Percentiles rank a stretch among this genome's conserved stretches.
phyloP scores from a whole-genome alignment of 1,140 invertebrate genomes.

The Pectinophora gossypiella region DNA sequence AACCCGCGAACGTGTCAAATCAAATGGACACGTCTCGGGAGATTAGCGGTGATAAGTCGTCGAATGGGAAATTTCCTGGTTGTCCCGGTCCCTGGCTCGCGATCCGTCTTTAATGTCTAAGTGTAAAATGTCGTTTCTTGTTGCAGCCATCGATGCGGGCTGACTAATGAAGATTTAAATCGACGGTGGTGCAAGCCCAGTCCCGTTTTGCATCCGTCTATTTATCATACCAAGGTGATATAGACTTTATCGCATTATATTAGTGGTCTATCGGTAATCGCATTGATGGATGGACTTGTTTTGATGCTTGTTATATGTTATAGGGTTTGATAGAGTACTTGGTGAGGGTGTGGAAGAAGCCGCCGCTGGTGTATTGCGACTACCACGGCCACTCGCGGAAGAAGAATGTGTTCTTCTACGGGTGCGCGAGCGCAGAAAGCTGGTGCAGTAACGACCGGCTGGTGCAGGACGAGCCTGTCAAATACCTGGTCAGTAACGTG shows the following conservation, averaged over 20 bases:
- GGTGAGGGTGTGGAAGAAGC: conserved; percentile 76
- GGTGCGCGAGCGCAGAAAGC: conserved; percentile 83
- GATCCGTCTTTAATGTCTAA: neutral
- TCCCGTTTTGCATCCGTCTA: conserved; percentile 84
- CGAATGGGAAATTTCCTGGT: conserved; percentile 36
- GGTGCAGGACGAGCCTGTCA: conserved; percentile 75
- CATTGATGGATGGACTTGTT: neutral
- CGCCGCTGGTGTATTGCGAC: conserved; percentile 88
- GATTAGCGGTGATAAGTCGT: conserved; percentile 29
- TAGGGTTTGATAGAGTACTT: conserved; percentile 81
- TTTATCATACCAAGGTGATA: conserved; percentile 87
- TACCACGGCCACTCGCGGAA: conserved; percentile 92
- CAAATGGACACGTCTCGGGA: conserved; percentile 31
- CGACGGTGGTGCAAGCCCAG: conserved; percentile 86
- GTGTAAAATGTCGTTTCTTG: conserved; percentile 44
- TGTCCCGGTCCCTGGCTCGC: conserved; percentile 20
- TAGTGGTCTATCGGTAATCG: neutral
- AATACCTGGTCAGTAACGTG: conserved; percentile 76
- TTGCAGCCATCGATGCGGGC: conserved; percentile 86
- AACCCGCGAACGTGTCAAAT: neutral
- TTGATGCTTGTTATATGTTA: neutral
- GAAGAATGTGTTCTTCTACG: conserved; percentile 94
- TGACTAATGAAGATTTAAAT: conserved; percentile 90
- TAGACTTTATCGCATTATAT: conserved; percentile 6
- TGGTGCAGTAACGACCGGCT: conserved; percentile 78